These are phyloP conservation scores for Elaphurus davidianus DNA, from an alignment of 2,113 vertebrate genomes.

Conservation along the genomic window DNA sequence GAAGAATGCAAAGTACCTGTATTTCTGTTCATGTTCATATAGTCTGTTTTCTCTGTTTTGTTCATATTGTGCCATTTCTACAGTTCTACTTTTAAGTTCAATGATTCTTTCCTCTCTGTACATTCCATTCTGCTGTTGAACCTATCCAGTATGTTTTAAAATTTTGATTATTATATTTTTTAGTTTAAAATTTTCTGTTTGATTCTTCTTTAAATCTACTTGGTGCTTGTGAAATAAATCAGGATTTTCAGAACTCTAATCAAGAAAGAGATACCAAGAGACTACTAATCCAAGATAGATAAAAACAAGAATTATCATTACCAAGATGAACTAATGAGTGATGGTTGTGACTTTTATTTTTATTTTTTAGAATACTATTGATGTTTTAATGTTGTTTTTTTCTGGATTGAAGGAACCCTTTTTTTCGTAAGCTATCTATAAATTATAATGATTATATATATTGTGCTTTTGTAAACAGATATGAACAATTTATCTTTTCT, in stretches of 20 bases:
- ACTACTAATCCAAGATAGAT: background rate
- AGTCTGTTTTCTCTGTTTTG: background rate
- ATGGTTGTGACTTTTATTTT: background rate
- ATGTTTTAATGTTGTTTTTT: background rate
- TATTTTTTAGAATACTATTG: background rate
- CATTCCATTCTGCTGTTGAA: background rate
- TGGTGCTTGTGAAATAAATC: background rate
- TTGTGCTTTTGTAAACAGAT: background rate
- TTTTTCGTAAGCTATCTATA: background rate
- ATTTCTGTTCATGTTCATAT: background rate
- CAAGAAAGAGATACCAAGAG: background rate
- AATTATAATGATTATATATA: background rate
- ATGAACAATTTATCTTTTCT: background rate
- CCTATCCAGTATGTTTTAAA: background rate
- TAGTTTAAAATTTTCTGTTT: background rate
- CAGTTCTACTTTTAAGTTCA: background rate
- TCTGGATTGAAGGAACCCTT: background rate
- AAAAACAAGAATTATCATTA: background rate
- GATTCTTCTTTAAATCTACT: background rate
- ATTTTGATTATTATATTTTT: background rate
- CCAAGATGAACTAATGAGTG: background rate
- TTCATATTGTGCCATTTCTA: background rate
- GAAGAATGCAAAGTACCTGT: slow-evolving; percentile 11
- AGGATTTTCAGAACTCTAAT: background rate
- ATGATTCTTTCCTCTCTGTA: background rate